phyloP scores from a whole-genome alignment of 2,113 vertebrate species.

The Willisornis vidua region DNA sequence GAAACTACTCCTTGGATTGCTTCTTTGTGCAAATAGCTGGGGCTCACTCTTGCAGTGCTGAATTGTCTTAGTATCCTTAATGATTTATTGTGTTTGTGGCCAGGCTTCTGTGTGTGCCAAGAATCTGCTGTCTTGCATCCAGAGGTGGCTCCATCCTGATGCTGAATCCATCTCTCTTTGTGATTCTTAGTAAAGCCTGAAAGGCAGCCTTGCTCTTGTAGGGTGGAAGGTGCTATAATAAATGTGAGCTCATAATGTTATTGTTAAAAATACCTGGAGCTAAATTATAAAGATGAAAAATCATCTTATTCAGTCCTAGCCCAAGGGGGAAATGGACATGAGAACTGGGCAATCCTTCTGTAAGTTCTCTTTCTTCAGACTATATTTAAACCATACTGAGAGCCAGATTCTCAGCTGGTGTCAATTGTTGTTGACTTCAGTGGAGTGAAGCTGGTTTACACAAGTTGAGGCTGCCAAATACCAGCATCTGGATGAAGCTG shows the following conservation, averaged over 20 bases:
- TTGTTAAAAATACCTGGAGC: conserved; percentile 51
- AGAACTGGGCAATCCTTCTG: conserved; percentile 45
- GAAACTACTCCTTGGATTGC: not conserved
- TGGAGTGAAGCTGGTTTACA: conserved; percentile 60
- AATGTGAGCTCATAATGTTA: conserved; percentile 7
- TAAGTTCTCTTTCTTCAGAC: conserved; percentile 47
- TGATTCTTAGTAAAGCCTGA: not conserved
- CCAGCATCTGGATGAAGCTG: conserved; percentile 17
- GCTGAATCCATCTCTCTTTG: not conserved
- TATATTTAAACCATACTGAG: conserved; percentile 15
- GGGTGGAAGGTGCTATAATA: not conserved
- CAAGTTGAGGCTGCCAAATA: conserved; percentile 40
- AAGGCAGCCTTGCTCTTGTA: not conserved
- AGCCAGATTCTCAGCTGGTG: conserved; percentile 64
- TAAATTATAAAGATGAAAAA: conserved; percentile 27
- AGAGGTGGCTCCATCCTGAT: not conserved
- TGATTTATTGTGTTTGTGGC: not conserved
- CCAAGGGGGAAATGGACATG: conserved; percentile 34
- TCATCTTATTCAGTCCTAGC: not conserved
- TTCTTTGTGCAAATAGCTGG: not conserved
- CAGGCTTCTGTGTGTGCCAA: not conserved
- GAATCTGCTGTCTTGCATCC: not conserved
- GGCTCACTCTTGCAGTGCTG: not conserved
- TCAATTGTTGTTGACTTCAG: conserved; percentile 57
- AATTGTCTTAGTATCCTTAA: not conserved